phyloP scores from a whole-genome alignment of 2,888 invertebrate species.

The Lepidocyrtoides sp. region DNA sequence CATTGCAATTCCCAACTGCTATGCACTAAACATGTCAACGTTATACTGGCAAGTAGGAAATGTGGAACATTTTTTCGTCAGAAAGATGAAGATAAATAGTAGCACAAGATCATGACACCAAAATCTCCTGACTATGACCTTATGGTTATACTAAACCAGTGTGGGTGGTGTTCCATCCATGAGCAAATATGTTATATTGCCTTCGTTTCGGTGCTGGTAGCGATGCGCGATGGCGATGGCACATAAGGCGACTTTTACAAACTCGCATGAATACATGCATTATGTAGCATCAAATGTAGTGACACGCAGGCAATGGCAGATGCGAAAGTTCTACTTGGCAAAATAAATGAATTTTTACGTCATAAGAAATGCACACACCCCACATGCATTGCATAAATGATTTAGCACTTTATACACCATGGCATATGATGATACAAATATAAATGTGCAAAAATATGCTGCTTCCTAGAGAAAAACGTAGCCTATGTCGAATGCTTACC shows the following conservation, averaged over 20 bases:
- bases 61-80: constrained; percentile 34
- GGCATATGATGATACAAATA: no score
- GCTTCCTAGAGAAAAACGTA: neutral
- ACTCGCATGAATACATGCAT: neutral
- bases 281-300: constrained; percentile 6
- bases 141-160: constrained; percentile 22
- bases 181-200: neutral
- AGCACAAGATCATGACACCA: constrained; percentile 67
- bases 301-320: neutral
- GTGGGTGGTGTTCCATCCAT: constrained; percentile 55
- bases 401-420: no score
- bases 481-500: neutral
- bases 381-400: no score
- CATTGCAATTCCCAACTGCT: constrained; percentile 10
- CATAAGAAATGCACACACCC: neutral
- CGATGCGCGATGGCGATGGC: no score
- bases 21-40: constrained; percentile 8
- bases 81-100: constrained; percentile 48
- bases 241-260: neutral
- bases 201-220: neutral
- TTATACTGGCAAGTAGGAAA: constrained; percentile 1
- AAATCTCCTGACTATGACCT: constrained; percentile 74
- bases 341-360: neutral
- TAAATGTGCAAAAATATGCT: neutral
- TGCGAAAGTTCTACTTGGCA: constrained; percentile 55